These are phyloP conservation scores for Branchellion lobata DNA, from an alignment of 2,888 invertebrate species.

Conservation along the genomic window DNA sequence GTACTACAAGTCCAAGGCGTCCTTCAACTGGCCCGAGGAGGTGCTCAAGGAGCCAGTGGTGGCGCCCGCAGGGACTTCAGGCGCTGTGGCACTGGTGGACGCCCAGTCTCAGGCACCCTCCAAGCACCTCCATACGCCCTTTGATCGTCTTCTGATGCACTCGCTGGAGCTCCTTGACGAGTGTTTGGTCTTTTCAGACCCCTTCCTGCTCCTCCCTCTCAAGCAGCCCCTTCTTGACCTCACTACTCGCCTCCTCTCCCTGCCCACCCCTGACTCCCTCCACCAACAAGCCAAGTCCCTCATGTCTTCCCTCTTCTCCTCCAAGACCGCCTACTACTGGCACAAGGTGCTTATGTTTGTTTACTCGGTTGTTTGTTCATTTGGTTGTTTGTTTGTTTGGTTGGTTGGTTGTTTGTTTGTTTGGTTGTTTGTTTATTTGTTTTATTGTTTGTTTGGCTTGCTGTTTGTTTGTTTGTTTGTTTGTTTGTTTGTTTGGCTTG, in stretches of 20 bases:
- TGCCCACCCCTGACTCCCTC: constrained; percentile 73
- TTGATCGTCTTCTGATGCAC: constrained; percentile 57
- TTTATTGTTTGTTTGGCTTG: too few relatives aligned
- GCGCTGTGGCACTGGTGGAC: background rate
- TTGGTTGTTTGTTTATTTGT: too few relatives aligned
- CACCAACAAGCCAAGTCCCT: constrained; percentile 80
- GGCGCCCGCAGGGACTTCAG: background rate
- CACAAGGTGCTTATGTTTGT: constrained; percentile 73
- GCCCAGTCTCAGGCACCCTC: background rate
- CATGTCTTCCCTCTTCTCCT: constrained; percentile 76
- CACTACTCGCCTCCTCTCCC: constrained; percentile 70
- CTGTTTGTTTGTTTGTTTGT: too few relatives aligned
- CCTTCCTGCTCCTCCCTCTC: constrained; percentile 36
- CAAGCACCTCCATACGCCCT: background rate
- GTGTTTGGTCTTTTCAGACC: constrained; percentile 67
- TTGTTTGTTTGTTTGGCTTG: too few relatives aligned
- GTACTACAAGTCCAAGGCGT: constrained; percentile 90
- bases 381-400: too few relatives aligned
- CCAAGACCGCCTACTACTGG: constrained; percentile 75
- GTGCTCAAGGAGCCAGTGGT: constrained; percentile 44
- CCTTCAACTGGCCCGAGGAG: constrained; percentile 90
- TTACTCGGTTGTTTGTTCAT: too few relatives aligned
- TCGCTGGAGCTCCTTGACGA: constrained; percentile 74
- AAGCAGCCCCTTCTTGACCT: constrained; percentile 67
- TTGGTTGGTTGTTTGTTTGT: too few relatives aligned